Evolutionary conservation across 2,113 vertebrate species (phyloP).

Genomic region (Alces alces): DNA sequence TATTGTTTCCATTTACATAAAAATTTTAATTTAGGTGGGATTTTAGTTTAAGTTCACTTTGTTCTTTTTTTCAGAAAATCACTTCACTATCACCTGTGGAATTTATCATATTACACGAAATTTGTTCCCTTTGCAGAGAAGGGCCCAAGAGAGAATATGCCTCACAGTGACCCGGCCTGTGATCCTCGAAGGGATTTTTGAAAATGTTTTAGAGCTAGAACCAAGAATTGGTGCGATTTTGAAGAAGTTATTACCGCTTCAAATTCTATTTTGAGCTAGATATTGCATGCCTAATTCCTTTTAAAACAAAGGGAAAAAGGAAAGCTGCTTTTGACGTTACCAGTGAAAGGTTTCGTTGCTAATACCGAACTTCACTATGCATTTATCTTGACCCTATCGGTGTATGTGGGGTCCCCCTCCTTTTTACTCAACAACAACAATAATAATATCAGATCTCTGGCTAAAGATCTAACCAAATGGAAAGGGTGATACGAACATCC

Average conservation of each 20-base stretch:
- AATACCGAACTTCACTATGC: background rate
- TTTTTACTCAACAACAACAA: slow-evolving; percentile 8
- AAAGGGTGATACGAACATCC: background rate
- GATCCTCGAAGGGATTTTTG: background rate
- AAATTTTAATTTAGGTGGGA: background rate
- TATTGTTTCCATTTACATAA: background rate
- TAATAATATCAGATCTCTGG: background rate
- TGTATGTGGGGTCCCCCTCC: background rate
- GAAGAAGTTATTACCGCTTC: background rate
- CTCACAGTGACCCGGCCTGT: background rate
- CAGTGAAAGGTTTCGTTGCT: background rate
- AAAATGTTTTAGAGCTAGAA: background rate
- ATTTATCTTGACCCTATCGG: background rate
- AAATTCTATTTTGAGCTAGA: slow-evolving; percentile 14
- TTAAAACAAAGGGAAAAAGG: background rate
- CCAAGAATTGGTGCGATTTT: background rate
- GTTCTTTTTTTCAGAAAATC: background rate
- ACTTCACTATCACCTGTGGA: slow-evolving; percentile 55
- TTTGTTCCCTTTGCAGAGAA: background rate
- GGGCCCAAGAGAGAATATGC: background rate
- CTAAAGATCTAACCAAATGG: background rate
- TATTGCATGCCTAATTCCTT: background rate
- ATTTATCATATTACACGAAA: background rate
- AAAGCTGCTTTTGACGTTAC: background rate
- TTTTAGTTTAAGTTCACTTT: slow-evolving; percentile 26